Conservation (phyloP, 1,140 invertebrate species). For the Pseudomyrmex flavicornis region DNA sequence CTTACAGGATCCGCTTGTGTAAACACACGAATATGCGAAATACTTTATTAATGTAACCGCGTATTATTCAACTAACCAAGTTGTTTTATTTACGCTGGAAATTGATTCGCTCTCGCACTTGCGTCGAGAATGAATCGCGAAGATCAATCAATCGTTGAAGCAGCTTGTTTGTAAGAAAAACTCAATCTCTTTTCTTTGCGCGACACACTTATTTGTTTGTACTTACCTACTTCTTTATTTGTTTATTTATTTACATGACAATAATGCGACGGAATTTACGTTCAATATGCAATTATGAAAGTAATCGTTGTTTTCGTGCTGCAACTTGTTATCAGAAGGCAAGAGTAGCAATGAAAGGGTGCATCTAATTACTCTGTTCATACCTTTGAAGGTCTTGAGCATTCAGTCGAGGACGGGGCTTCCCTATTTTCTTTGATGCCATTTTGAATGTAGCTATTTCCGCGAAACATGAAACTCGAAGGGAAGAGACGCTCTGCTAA, state of each 20-base stretch:
- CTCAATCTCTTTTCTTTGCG: no score
- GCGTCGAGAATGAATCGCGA: background rate
- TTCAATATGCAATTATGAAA: background rate
- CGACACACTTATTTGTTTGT: no score
- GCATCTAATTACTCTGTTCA: background rate
- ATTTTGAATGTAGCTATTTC: background rate
- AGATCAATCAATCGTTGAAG: slow-evolving; percentile 6
- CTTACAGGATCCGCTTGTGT: slow-evolving; percentile 70
- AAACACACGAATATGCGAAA: slow-evolving; percentile 59
- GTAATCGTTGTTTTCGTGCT: background rate
- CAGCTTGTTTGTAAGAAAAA: no score
- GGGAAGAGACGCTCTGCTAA: slow-evolving; percentile 20
- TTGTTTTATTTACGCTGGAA: slow-evolving; percentile 27
- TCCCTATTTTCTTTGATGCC: slow-evolving; percentile 6
- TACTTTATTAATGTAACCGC: slow-evolving; percentile 63
- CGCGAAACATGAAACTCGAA: background rate
- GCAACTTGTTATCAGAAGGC: background rate
- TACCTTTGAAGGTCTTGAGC: background rate
- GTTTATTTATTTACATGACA: background rate
- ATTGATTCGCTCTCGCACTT: background rate
- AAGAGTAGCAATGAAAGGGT: background rate
- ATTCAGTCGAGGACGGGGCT: background rate
- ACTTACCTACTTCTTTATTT: no score
- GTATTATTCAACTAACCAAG: slow-evolving; percentile 62
- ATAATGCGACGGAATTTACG: background rate